Conservation (phyloP, 2,113 vertebrate genomes). For the Callipepla californica region DNA sequence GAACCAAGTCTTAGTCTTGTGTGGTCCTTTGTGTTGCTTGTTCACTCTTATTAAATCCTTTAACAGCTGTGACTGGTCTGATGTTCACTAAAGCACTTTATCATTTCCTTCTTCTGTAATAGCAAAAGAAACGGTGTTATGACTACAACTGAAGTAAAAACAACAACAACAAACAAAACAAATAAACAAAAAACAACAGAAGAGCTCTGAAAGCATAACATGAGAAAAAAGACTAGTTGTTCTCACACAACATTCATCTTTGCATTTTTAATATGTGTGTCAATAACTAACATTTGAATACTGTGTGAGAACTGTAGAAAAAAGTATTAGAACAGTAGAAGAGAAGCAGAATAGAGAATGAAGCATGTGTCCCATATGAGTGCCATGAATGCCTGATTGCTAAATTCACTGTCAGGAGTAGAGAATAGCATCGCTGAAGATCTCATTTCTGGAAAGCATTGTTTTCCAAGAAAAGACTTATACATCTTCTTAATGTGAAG, state of each 20-base stretch:
- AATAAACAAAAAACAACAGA: background rate
- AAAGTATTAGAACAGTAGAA: background rate
- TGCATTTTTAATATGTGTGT: background rate
- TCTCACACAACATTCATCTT: background rate
- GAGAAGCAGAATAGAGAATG: background rate
- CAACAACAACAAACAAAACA: too few relatives aligned
- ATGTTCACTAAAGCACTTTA: background rate
- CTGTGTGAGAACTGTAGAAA: background rate
- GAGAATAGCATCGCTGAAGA: background rate
- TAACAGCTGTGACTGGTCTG: background rate
- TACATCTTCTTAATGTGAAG: constrained; percentile 35
- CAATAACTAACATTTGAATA: background rate
- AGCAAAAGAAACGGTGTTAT: background rate
- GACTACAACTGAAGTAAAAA: background rate
- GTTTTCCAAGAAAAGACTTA: background rate
- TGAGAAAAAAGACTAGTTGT: background rate
- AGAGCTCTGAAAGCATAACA: background rate
- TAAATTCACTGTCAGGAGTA: constrained; percentile 5
- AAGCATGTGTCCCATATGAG: background rate
- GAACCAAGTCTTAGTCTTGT: background rate
- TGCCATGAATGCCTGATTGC: background rate
- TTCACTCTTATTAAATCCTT: background rate
- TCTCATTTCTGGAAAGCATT: background rate
- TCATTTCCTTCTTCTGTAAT: background rate
- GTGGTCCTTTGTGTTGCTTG: background rate